phyloP scores from a whole-genome alignment of 2,888 invertebrate species.

The Dermolepida albohirtum region DNA sequence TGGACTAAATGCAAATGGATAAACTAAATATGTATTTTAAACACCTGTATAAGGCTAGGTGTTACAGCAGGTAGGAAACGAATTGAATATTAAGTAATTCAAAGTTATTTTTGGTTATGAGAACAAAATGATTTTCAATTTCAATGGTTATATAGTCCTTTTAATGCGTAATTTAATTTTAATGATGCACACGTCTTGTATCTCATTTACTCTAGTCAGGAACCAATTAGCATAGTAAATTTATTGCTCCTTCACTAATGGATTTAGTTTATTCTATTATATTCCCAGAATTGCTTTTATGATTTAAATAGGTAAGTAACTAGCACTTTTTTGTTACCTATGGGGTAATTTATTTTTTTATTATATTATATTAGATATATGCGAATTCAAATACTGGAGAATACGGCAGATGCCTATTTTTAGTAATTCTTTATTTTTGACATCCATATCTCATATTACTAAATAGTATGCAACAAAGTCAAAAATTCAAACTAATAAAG shows the following conservation, averaged over 20 bases:
- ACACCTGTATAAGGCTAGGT: slow-evolving; percentile 18
- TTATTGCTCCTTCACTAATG: slow-evolving; percentile 16
- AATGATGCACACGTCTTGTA: slow-evolving; percentile 23
- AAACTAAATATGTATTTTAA: slow-evolving; percentile 23
- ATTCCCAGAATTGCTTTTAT: not conserved
- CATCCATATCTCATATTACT: too few relatives aligned
- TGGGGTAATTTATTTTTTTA: too few relatives aligned
- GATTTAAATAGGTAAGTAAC: not conserved
- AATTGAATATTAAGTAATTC: slow-evolving; percentile 31
- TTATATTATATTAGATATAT: not conserved
- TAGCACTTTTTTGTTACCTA: too few relatives aligned
- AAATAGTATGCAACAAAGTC: too few relatives aligned
- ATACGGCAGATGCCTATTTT: too few relatives aligned
- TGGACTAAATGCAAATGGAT: slow-evolving; percentile 20
- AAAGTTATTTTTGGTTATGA: slow-evolving; percentile 22
- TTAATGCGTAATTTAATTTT: slow-evolving; percentile 27
- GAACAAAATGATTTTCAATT: slow-evolving; percentile 34
- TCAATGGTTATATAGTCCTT: slow-evolving; percentile 4
- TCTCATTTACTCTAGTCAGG: slow-evolving; percentile 21
- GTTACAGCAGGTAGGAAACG: slow-evolving; percentile 10
- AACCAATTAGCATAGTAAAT: slow-evolving; percentile 28
- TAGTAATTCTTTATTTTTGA: too few relatives aligned
- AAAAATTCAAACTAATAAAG: too few relatives aligned
- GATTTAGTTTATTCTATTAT: slow-evolving; percentile 21
- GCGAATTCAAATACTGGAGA: not conserved